Conservation (phyloP, 2,888 invertebrate genomes). For the Volucella inanis region DNA sequence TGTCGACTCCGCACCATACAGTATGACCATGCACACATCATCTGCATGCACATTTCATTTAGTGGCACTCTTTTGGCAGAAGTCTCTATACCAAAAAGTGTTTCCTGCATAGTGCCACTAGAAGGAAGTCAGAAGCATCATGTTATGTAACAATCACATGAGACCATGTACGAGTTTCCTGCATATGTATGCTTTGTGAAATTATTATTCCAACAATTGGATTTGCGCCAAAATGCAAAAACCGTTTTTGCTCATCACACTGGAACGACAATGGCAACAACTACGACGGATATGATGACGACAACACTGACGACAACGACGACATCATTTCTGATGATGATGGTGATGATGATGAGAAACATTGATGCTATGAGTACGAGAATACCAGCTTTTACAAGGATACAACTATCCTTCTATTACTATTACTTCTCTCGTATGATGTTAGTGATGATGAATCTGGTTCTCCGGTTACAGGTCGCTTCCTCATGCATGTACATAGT, state of each 20-base stretch:
- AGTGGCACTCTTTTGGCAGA: constrained; percentile 60
- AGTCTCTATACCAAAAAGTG: constrained; percentile 7
- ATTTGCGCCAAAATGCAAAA: constrained; percentile 69
- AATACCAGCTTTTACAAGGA: too few species aligned
- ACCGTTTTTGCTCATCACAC: constrained; percentile 59
- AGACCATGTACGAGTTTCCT: constrained; percentile 12
- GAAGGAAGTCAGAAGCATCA: constrained; percentile 26
- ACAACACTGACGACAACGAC: constrained; percentile 38
- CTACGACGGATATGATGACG: constrained; percentile 21
- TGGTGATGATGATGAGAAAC: constrained; percentile 5
- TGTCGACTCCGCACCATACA: constrained; percentile 36
- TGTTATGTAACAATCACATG: constrained; percentile 55
- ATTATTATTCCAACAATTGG: constrained; percentile 73
- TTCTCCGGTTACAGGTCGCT: constrained; percentile 35
- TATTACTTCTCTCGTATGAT: not conserved
- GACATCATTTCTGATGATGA: constrained; percentile 1
- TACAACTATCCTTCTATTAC: too few species aligned
- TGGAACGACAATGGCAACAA: constrained; percentile 47
- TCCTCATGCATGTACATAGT: constrained; percentile 11
- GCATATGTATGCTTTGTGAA: constrained; percentile 51
- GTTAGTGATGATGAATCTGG: constrained; percentile 44
- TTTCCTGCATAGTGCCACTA: not conserved
- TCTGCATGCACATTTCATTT: constrained; percentile 66
- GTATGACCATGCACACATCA: constrained; percentile 55
- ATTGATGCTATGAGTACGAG: too few species aligned